A percentile compares a stretch with the other conserved stretches of the same genome.
Evolutionary conservation across 2,113 vertebrate genomes (phyloP).

Genomic region (Australoheros scitulus): DNA sequence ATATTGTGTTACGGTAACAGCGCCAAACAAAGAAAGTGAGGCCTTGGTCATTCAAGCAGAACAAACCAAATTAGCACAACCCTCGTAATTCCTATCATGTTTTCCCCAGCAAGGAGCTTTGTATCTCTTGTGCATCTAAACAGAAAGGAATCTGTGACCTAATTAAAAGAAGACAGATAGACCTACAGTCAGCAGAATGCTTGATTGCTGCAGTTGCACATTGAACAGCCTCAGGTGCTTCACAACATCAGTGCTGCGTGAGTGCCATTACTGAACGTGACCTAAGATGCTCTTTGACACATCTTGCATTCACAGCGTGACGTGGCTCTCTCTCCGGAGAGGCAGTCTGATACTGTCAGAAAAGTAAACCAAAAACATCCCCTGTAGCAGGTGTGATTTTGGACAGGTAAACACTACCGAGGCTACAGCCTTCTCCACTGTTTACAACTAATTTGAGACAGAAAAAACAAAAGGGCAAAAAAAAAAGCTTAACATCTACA

Average conservation of each 20-base stretch:
- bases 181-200: slow-evolving; percentile 58
- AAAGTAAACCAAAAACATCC: not conserved
- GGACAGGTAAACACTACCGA: not conserved
- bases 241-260: slow-evolving; percentile 16
- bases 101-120: slow-evolving; percentile 4
- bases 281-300: slow-evolving; percentile 40
- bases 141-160: slow-evolving; percentile 67
- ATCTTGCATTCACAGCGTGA: not conserved
- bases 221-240: slow-evolving; percentile 48
- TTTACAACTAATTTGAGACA: not conserved
- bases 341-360: not conserved
- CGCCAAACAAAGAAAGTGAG: slow-evolving; percentile 37
- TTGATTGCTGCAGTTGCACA: slow-evolving; percentile 51
- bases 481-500: not conserved
- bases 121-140: slow-evolving; percentile 52
- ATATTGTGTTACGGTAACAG: slow-evolving; percentile 45
- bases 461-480: not conserved
- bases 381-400: not conserved
- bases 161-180: slow-evolving; percentile 62
- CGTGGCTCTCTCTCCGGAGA: slow-evolving; percentile 10
- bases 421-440: not conserved
- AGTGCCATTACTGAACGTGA: slow-evolving; percentile 23
- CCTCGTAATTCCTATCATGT: slow-evolving; percentile 2
- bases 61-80: slow-evolving; percentile 44
- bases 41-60: slow-evolving; percentile 46